A percentile compares a stretch with the other conserved stretches of the same genome.
Conservation (phyloP, 1,140 invertebrate species). For the Galleria mellonella region DNA sequence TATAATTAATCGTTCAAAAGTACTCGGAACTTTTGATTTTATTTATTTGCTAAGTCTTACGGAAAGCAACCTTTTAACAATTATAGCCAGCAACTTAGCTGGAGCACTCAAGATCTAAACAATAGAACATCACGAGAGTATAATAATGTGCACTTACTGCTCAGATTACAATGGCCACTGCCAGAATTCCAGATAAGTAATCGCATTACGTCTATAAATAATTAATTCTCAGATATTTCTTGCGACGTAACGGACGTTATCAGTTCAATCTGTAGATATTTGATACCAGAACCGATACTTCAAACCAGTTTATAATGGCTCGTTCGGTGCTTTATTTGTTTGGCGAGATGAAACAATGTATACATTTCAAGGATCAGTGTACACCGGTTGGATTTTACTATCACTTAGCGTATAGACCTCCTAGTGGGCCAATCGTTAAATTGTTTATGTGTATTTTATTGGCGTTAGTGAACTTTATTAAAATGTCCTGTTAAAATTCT, state of each 20-base stretch:
- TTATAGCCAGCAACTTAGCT: too few species aligned
- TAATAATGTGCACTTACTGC: constrained; percentile 11
- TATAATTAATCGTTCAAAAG: too few species aligned
- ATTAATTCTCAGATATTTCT: constrained; percentile 46
- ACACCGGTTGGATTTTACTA: constrained; percentile 15
- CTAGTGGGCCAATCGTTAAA: constrained; percentile 39
- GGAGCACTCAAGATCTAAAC: not conserved
- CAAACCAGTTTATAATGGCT: constrained; percentile 10
- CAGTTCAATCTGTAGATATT: constrained; percentile 29
- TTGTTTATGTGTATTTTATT: constrained; percentile 46
- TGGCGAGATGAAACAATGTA: constrained; percentile 11
- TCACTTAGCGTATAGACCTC: constrained; percentile 23
- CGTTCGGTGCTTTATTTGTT: not conserved
- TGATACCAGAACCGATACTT: constrained; percentile 26
- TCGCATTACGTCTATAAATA: constrained; percentile 42
- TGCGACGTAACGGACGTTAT: constrained; percentile 38
- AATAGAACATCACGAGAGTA: constrained; percentile 7
- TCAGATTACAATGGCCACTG: constrained; percentile 33
- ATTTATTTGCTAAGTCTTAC: too few species aligned
- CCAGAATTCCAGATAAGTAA: constrained; percentile 34
- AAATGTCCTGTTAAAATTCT: constrained; percentile 27
- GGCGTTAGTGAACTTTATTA: constrained; percentile 36
- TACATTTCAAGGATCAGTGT: constrained; percentile 6
- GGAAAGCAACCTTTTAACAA: too few species aligned
- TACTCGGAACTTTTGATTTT: too few species aligned